Percentiles rank a stretch among this genome's conserved stretches.
Conservation (phyloP, 1,140 invertebrate genomes). For the Pemphigus obesinymphae region DNA sequence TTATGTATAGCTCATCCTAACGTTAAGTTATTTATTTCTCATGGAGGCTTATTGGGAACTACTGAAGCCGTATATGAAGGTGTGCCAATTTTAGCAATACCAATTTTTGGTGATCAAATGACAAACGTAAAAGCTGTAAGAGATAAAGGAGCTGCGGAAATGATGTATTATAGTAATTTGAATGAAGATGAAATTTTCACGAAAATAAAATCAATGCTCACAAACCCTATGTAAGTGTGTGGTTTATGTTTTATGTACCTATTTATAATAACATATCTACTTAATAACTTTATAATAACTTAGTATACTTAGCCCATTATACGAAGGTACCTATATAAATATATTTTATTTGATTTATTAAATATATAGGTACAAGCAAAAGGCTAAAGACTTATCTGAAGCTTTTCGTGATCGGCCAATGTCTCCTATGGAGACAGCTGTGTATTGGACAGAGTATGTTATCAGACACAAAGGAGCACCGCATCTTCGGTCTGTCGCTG, state of each 20-base stretch:
- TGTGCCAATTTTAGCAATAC: slow-evolving; percentile 60
- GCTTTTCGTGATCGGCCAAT: slow-evolving; percentile 57
- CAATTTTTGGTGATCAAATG: slow-evolving; percentile 59
- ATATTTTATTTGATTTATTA: slow-evolving; percentile 43
- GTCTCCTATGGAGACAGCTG: slow-evolving; percentile 55
- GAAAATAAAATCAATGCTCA: slow-evolving; percentile 30
- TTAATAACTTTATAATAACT: neutral
- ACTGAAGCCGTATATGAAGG: slow-evolving; percentile 58
- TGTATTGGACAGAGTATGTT: slow-evolving; percentile 62
- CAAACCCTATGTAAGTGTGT: slow-evolving; percentile 27
- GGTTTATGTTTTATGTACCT: too few relatives aligned
- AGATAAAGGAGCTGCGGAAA: slow-evolving; percentile 49
- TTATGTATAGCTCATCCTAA: slow-evolving; percentile 52
- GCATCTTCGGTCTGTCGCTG: slow-evolving; percentile 51
- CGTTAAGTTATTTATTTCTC: slow-evolving; percentile 60
- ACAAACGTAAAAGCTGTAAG: slow-evolving; percentile 50
- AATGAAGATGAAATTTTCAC: slow-evolving; percentile 46
- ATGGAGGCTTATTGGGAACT: slow-evolving; percentile 60
- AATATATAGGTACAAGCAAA: slow-evolving; percentile 51
- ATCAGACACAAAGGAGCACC: slow-evolving; percentile 53
- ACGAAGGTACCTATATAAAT: too few relatives aligned
- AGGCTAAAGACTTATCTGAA: slow-evolving; percentile 54
- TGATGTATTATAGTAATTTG: slow-evolving; percentile 50
- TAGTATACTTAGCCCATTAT: neutral
- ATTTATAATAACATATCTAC: too few relatives aligned